phyloP scores from a whole-genome alignment of 2,888 invertebrate genomes.

The Sinodicranocentrus sp. region DNA sequence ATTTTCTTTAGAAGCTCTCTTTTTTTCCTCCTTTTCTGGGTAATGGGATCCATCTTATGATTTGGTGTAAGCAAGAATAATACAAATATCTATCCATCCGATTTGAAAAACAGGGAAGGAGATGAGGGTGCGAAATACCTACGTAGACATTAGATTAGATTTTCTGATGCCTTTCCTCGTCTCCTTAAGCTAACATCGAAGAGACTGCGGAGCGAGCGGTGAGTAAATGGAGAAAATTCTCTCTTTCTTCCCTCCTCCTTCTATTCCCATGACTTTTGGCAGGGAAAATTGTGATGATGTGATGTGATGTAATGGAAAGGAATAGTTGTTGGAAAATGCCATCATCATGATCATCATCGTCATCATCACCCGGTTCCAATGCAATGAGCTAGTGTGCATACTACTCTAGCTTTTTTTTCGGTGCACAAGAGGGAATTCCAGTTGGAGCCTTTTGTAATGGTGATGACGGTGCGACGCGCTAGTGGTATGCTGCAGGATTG shows the following conservation, averaged over 20 bases:
- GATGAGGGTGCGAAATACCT: constrained; percentile 59
- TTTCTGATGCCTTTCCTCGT: constrained; percentile 1
- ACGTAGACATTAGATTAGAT: constrained; percentile 62
- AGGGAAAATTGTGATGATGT: constrained; percentile 60
- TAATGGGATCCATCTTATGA: constrained; percentile 42
- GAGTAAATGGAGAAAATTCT: constrained; percentile 18
- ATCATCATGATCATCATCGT: constrained; percentile 37
- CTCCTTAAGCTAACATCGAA: no score
- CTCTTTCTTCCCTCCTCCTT: background rate
- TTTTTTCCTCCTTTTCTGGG: background rate
- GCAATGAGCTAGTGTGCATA: constrained; percentile 15
- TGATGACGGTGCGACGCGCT: background rate
- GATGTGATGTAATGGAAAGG: constrained; percentile 67
- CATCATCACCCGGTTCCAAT: constrained; percentile 26
- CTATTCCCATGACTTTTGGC: constrained; percentile 62
- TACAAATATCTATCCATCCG: constrained; percentile 22
- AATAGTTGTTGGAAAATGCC: constrained; percentile 55
- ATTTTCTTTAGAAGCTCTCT: background rate
- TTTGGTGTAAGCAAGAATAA: constrained; percentile 35
- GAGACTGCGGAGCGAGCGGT: constrained; percentile 15
- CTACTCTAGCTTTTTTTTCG: background rate
- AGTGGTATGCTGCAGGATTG: constrained; percentile 32
- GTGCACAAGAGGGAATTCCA: background rate
- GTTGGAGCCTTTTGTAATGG: background rate
- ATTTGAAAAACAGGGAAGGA: constrained; percentile 29